These are phyloP conservation scores for Sepiola atlantica DNA, from an alignment of 2,888 invertebrate genomes.

Conservation along the genomic window DNA sequence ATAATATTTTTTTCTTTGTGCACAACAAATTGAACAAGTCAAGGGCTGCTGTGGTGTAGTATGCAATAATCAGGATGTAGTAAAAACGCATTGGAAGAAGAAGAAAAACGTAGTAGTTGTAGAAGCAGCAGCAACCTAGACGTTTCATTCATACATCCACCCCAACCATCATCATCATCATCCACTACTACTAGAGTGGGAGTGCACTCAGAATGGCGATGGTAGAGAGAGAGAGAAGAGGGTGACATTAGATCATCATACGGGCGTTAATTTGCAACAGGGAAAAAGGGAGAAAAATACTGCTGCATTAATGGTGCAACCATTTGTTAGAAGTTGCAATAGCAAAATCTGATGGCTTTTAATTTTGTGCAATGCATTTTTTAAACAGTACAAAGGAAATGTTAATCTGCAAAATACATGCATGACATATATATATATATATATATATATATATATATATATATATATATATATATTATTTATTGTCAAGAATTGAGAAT, in stretches of 20 bases:
- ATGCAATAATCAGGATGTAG: conserved; percentile 7
- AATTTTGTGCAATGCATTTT: not conserved
- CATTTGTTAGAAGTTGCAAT: not conserved
- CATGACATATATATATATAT: not conserved
- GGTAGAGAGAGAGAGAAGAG: conserved; percentile 9
- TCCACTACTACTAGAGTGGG: not conserved
- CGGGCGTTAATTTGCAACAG: conserved; percentile 32
- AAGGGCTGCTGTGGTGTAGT: not conserved
- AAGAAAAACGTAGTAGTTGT: not conserved
- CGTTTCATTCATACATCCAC: conserved; percentile 22
- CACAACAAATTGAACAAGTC: not conserved
- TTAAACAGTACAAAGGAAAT: not conserved
- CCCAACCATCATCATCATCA: not conserved
- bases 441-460: no score
- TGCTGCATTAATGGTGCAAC: conserved; percentile 32
- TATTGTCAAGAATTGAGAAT: not conserved
- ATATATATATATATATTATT: no score
- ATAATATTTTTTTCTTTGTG: not conserved
- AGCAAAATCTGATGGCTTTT: conserved; percentile 32
- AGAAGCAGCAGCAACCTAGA: not conserved
- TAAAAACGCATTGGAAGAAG: not conserved
- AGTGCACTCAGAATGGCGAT: conserved; percentile 20
- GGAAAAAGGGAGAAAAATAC: conserved; percentile 23
- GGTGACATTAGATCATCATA: conserved; percentile 24
- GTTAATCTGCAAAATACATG: not conserved